Percentiles rank a stretch among this genome's conserved stretches.
These are phyloP conservation scores for Melierax canorus DNA, from an alignment of 2,113 vertebrate genomes.

Conservation along the genomic window DNA sequence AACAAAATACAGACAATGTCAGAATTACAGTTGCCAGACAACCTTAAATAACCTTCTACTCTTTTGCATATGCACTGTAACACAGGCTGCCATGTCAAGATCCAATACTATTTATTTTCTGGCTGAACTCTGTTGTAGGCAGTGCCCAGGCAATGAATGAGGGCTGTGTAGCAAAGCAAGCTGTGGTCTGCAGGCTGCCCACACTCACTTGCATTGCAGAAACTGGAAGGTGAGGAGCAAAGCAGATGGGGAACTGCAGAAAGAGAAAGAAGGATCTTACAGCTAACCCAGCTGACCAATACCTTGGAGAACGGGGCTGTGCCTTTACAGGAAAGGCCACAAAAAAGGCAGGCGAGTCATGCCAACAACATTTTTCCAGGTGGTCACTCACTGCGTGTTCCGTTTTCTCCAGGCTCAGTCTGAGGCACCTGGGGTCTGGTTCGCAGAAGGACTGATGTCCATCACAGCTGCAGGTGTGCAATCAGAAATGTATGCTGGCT, in stretches of 20 bases:
- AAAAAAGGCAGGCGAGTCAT: neutral
- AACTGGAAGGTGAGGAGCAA: neutral
- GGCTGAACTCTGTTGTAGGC: accelerated
- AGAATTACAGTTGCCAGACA: neutral
- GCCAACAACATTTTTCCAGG: neutral
- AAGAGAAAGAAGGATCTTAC: neutral
- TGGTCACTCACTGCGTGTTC: neutral
- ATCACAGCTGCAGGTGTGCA: accelerated
- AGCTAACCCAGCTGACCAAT: neutral
- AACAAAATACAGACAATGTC: neutral
- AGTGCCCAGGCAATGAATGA: neutral
- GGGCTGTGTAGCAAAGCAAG: neutral
- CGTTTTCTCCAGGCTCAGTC: neutral
- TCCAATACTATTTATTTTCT: neutral
- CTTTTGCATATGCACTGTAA: neutral
- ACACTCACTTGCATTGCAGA: accelerated
- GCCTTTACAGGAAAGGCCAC: neutral
- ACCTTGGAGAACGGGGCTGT: neutral
- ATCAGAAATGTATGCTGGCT: neutral
- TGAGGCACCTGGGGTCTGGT: neutral
- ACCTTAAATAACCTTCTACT: neutral
- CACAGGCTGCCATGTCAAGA: neutral
- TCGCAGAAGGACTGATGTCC: neutral
- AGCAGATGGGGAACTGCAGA: neutral
- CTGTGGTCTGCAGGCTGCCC: neutral